Base-by-base conservation (phyloP, 2,888 invertebrate genomes). In the Agonopterix arenella region DNA sequence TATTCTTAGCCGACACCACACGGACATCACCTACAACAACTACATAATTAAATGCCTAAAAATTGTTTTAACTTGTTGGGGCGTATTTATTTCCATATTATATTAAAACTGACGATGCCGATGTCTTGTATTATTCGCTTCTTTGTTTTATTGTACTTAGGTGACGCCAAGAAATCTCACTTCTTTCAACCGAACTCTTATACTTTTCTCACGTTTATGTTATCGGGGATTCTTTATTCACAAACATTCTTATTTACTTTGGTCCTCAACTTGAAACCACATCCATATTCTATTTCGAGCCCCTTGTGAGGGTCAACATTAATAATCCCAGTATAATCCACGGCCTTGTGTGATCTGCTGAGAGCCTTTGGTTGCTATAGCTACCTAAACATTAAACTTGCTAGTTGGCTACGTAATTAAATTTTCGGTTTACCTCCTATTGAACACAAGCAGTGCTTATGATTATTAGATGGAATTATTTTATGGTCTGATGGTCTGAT, bases 261-360 rank as follows among this genome's bases (percentile, higher is more conserved):
- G 43, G 11, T 43, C 11, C 43, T 13, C 9, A 45, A 37, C 46
- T 2, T 43, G 10, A 16, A 18, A 8, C 45, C 4, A 41, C 42
- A 45, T 49, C 49, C 45, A 49, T 49, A 45, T 49, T 45, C 49
- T 36, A 47, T 48, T 45, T 11, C 45, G 47, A 51, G 41, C 51
- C 45, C 44, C 41, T 51, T 48, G 40, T 42, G 37, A 42, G 45
- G 51, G 51, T 45, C 51, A 48, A 42, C 45, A 51, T 51, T 51
- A 47, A 51, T 51, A 51, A 49, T 45, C 41, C 38, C 41, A 2
- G 11, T 8, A 3, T 28, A 28, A 28, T 44, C 36, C 37, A 40
- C 16, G 45, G 36, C 45, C 50, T 45, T 11, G 38, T 40, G 8
- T 45, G 45, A 40, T 40, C 38, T 36, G 40, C n/a, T 38, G 16